A percentile compares a stretch with the other conserved stretches of the same genome.
These are phyloP conservation scores for Apoda limacodes DNA, from an alignment of 2,888 invertebrate species.

Conservation along the genomic window DNA sequence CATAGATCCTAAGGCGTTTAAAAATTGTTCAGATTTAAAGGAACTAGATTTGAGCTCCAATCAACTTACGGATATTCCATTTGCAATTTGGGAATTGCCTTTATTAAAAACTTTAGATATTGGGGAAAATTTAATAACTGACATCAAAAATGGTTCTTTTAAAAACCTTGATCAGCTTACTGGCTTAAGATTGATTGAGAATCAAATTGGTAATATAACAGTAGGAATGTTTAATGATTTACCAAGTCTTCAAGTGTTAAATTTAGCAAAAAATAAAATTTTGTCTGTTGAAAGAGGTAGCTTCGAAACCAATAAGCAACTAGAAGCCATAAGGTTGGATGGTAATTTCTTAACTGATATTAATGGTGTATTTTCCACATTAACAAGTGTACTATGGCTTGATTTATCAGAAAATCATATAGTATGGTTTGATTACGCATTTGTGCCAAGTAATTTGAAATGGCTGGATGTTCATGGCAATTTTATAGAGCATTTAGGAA, in stretches of 20 bases:
- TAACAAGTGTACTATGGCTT: constrained; percentile 84
- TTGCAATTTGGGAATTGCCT: constrained; percentile 82
- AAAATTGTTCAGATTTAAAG: constrained; percentile 88
- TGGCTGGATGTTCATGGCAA: constrained; percentile 93
- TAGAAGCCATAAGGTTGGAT: constrained; percentile 89
- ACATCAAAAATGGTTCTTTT: constrained; percentile 87
- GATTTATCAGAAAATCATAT: constrained; percentile 92
- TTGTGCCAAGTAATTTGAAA: constrained; percentile 87
- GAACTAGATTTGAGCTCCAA: constrained; percentile 92
- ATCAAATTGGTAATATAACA: constrained; percentile 86
- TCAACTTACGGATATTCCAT: constrained; percentile 82
- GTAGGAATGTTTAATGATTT: constrained; percentile 89
- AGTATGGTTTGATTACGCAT: constrained; percentile 93
- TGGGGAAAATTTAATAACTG: constrained; percentile 90
- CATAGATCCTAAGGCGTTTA: constrained; percentile 83
- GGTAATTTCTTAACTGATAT: constrained; percentile 90
- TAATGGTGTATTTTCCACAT: constrained; percentile 87
- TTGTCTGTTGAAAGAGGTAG: constrained; percentile 85
- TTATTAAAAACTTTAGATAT: constrained; percentile 90
- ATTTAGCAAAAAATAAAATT: constrained; percentile 90
- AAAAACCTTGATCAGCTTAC: constrained; percentile 87
- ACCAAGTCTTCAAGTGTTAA: constrained; percentile 85
- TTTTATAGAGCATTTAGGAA: constrained; percentile 87
- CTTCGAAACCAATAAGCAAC: constrained; percentile 83
- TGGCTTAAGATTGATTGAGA: constrained; percentile 88